phyloP scores from a whole-genome alignment of 2,113 vertebrate species.

The Rostratula benghalensis region DNA sequence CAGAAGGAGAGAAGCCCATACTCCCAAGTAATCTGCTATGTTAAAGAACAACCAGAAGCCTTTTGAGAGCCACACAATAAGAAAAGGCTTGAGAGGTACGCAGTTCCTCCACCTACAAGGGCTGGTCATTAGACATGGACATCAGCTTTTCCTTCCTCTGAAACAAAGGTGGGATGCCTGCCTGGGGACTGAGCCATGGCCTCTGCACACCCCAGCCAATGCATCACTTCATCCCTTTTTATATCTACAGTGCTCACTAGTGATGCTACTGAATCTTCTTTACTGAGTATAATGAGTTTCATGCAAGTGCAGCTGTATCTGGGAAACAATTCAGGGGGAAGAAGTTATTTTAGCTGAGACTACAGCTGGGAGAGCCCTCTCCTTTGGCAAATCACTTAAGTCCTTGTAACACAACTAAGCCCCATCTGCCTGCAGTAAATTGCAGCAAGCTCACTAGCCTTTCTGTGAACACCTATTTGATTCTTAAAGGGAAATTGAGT shows the following conservation, averaged over 20 bases:
- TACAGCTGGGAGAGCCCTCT: not conserved
- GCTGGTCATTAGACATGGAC: not conserved
- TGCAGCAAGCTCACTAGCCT: not conserved
- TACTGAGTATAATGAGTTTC: not conserved
- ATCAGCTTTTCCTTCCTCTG: not conserved
- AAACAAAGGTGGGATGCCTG: not conserved
- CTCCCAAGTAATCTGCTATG: not conserved
- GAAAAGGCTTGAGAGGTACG: not conserved
- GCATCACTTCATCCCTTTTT: not conserved
- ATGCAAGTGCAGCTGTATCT: not conserved
- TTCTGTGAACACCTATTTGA: not conserved
- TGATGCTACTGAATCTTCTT: not conserved
- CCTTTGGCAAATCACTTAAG: not conserved
- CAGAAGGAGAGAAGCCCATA: not conserved
- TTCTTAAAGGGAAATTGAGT: not conserved
- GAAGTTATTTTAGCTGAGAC: slow-evolving; percentile 6
- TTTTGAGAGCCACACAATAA: not conserved
- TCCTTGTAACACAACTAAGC: not conserved
- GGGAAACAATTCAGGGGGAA: not conserved
- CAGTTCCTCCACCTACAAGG: not conserved
- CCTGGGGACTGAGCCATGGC: not conserved
- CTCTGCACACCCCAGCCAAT: not conserved
- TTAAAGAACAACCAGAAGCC: not conserved
- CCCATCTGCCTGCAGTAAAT: not conserved
- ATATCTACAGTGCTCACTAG: not conserved